Evolutionary conservation across 2,797 vertebrate genomes (phyloP).

Genomic region (Heteromormyrus szaboi): DNA sequence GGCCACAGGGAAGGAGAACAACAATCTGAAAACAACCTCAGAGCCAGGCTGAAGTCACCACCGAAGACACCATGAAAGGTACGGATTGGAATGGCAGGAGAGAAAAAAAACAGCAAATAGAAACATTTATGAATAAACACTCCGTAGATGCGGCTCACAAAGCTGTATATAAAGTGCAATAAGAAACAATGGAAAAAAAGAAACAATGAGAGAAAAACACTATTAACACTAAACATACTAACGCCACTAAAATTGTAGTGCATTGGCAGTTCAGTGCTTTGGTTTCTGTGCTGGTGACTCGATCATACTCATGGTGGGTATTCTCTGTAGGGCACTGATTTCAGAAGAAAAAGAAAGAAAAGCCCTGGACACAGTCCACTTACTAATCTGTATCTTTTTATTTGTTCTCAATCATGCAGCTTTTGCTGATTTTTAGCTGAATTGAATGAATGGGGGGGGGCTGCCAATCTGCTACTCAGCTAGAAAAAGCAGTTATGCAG

Average conservation of each 20-base stretch:
- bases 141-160: background rate
- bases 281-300: background rate
- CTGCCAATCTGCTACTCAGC: background rate
- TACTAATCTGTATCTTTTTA: background rate
- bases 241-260: background rate
- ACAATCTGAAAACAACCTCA: background rate
- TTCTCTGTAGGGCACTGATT: background rate
- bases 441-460: background rate
- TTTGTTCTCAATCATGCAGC: background rate
- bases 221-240: too few species aligned
- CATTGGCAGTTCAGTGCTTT: background rate
- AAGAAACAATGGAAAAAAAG: background rate
- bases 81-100: background rate
- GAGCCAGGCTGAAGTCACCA: background rate
- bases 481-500: background rate
- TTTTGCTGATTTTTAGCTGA: background rate
- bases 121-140: constrained; percentile 31
- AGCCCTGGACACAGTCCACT: background rate
- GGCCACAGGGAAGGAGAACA: constrained; percentile 25
- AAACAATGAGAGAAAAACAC: background rate
- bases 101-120: background rate
- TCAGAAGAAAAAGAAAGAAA: background rate
- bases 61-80: background rate
- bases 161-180: background rate
- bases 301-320: background rate